Evolutionary conservation across 2,113 vertebrate genomes (phyloP), one percentile per base, ranked within the genome.

Genomic region (Takifugu bimaculatus): DNA sequence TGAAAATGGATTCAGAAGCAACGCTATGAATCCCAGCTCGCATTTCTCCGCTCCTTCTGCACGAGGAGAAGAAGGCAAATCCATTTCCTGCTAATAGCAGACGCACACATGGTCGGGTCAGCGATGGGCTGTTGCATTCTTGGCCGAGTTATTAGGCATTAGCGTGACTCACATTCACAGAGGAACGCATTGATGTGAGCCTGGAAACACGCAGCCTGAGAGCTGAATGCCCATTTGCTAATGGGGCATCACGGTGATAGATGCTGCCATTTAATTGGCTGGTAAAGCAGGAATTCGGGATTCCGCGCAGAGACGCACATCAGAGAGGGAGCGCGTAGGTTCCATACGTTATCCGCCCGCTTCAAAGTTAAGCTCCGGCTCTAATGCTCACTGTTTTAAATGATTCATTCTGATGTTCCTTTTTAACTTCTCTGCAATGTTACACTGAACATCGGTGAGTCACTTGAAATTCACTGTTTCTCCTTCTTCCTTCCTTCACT

Each of bases 231-330:
- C 78, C 75, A 77, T 77, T 83, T 59, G 59, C 66, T 82, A 79
- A 84, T 75, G 73, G 84, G 77, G 68, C 79, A 79, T 82, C 81
- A 77, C 74, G 60, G 77, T 80, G 85, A 82, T 77, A 79, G 65
- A 84, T 79, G 63, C 81, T 63, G 75, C 64, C 66, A 79, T 80
- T 75, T 85, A 79, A 87, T 82, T 84, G 83, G 79, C 73, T 75
- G 63, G 70, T 62, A 75, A 80, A 75, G 57, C 58, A 80, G 63
- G 68, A 71, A 65, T 79, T 80, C 80, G 71, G 73, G 52, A 82
- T 74, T 64, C 75, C 60, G 50, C 26, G 61, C 74, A 59, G 48
- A 68, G 69, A 71, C 62, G 75, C 65, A 60, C 61, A 73, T 75
- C 63, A 76, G 54, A 51, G 56, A 35, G 9, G 28, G 48, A 7